A percentile compares a stretch with the other conserved stretches of the same genome.
phyloP scores from a whole-genome alignment of 2,113 vertebrate species.

The Heliornis fulica region DNA sequence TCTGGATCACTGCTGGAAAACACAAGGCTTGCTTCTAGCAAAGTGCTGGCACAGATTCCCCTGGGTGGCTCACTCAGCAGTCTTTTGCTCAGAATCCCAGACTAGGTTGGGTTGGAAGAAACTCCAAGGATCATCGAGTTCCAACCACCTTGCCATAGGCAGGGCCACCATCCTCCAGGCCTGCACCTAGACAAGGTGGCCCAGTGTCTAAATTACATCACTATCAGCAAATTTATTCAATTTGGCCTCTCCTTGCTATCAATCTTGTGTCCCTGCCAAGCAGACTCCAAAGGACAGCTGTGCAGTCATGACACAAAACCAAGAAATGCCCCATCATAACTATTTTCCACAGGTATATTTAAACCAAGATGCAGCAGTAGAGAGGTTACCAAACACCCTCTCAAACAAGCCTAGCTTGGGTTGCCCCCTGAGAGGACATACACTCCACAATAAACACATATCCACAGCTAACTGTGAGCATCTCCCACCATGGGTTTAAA shows the following conservation, averaged over 20 bases:
- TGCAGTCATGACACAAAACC: not conserved
- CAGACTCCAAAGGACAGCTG: not conserved
- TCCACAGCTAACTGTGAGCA: not conserved
- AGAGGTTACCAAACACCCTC: not conserved
- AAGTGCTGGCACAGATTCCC: fast-evolving
- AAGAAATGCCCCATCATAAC: not conserved
- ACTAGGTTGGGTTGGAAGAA: no score
- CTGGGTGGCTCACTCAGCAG: not conserved
- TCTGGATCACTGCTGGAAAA: not conserved
- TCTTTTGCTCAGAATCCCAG: no score
- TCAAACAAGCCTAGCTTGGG: not conserved
- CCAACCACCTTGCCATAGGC: no score
- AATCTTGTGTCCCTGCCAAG: not conserved
- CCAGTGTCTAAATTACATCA: not conserved
- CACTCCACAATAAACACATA: not conserved
- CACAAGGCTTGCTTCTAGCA: not conserved
- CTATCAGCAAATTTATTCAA: not conserved
- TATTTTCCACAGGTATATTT: not conserved
- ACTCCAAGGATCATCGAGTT: no score
- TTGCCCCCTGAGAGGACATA: not conserved
- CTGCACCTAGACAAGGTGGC: no score
- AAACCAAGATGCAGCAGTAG: not conserved
- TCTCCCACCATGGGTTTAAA: not conserved
- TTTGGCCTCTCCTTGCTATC: not conserved
- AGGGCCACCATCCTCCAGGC: no score